Evolutionary conservation across 2,888 invertebrate species (phyloP).

Genomic region (Electrophaes corylata): DNA sequence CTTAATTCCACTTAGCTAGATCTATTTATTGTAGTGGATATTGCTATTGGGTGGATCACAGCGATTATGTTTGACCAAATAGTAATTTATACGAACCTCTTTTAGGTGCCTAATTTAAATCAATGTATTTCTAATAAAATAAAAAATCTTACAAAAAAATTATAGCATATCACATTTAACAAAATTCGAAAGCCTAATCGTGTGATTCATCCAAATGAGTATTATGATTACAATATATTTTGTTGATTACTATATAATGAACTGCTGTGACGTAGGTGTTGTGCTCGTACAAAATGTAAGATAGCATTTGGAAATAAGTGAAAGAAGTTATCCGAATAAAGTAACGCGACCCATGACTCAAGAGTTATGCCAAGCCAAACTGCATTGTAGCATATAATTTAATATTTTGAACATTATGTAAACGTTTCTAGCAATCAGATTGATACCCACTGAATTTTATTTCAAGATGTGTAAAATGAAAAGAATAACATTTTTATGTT

Average conservation of each 20-base stretch:
- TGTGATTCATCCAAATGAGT: constrained; percentile 70
- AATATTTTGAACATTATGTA: constrained; percentile 71
- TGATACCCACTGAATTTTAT: constrained; percentile 76
- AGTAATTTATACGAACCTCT: constrained; percentile 78
- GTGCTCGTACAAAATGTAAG: constrained; percentile 73
- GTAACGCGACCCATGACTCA: constrained; percentile 56
- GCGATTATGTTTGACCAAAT: constrained; percentile 78
- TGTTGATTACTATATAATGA: constrained; percentile 77
- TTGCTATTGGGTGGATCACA: constrained; percentile 73
- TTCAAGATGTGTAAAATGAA: constrained; percentile 81
- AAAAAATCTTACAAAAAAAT: constrained; percentile 76
- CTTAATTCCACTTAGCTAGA: constrained; percentile 83
- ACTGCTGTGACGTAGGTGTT: constrained; percentile 74
- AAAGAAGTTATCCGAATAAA: constrained; percentile 72
- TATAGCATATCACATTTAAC: constrained; percentile 77
- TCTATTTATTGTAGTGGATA: constrained; percentile 81
- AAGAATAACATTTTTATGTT: constrained; percentile 85
- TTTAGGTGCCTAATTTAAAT: constrained; percentile 67
- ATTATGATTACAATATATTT: constrained; percentile 79
- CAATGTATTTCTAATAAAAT: constrained; percentile 73
- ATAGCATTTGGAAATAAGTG: constrained; percentile 83
- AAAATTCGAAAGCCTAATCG: constrained; percentile 62
- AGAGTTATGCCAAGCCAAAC: constrained; percentile 72
- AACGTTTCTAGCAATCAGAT: constrained; percentile 75
- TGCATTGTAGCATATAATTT: constrained; percentile 70